These are phyloP conservation scores for Himalopsyche anomala DNA, from an alignment of 2,888 invertebrate species.

Conservation along the genomic window DNA sequence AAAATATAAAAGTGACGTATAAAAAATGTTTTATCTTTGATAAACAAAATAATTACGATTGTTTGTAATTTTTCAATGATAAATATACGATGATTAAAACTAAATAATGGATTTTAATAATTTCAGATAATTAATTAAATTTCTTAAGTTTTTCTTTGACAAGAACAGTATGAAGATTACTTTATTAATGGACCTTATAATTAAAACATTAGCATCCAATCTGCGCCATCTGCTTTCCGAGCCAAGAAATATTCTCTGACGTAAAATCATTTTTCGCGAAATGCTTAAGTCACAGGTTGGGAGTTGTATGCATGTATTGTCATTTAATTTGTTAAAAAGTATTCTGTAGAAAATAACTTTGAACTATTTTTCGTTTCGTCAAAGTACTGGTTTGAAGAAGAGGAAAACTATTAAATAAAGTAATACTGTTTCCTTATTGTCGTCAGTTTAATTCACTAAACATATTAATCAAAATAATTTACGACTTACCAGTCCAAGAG, in stretches of 20 bases:
- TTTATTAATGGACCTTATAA: constrained; percentile 13
- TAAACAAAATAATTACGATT: no score
- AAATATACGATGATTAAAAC: no score
- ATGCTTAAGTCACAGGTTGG: neutral
- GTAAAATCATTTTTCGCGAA: neutral
- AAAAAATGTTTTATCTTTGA: no score
- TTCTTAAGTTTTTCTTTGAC: constrained; percentile 3
- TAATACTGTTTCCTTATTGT: no score
- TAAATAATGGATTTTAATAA: neutral
- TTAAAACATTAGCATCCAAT: constrained; percentile 5
- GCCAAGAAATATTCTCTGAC: neutral
- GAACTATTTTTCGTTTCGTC: neutral
- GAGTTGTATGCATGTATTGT: neutral
- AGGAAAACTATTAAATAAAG: no score
- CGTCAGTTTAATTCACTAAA: no score
- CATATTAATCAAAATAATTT: no score
- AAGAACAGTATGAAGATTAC: neutral
- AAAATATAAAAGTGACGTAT: no score
- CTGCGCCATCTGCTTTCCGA: neutral
- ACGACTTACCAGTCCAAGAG: no score
- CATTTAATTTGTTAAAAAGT: neutral
- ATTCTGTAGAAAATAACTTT: neutral
- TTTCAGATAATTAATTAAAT: neutral
- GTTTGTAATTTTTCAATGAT: no score
- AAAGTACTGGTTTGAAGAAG: no score